Evolutionary conservation across 64 coral and sea anemone genomes (phyloP).

Genomic region (Trachythela sp.): DNA sequence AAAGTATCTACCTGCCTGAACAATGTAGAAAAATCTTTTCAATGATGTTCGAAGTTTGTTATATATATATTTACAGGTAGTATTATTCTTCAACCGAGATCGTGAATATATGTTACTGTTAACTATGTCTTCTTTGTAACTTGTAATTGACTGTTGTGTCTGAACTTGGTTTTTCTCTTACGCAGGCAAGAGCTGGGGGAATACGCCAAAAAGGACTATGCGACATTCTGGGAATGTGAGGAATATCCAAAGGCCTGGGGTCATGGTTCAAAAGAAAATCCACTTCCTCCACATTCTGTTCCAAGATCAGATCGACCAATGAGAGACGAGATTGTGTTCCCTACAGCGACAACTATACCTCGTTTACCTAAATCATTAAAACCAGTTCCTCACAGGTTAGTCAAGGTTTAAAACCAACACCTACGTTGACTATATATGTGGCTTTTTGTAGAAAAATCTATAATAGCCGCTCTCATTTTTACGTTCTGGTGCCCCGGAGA

Average conservation of each 20-base stretch:
- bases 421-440: background rate
- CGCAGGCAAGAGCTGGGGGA: constrained; percentile 66
- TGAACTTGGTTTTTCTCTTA: background rate
- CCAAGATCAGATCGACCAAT: constrained; percentile 81
- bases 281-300: constrained; percentile 73
- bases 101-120: too few relatives aligned
- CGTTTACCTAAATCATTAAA: constrained; percentile 75
- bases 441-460: too few relatives aligned
- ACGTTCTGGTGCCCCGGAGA: too few relatives aligned
- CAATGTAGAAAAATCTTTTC: too few relatives aligned
- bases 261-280: constrained; percentile 81
- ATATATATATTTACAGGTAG: too few relatives aligned
- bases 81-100: too few relatives aligned
- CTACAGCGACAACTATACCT: constrained; percentile 71
- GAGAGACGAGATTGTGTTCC: constrained; percentile 78
- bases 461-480: too few relatives aligned
- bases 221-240: constrained; percentile 94
- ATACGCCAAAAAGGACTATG: constrained; percentile 74
- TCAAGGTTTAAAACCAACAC: background rate
- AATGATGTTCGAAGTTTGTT: too few relatives aligned
- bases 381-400: constrained; percentile 90
- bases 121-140: too few relatives aligned
- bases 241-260: constrained; percentile 94
- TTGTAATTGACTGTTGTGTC: too few relatives aligned
- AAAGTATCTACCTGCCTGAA: too few relatives aligned